Evolutionary conservation across 2,888 invertebrate genomes (phyloP).

Genomic region (Aphodius sticticus): DNA sequence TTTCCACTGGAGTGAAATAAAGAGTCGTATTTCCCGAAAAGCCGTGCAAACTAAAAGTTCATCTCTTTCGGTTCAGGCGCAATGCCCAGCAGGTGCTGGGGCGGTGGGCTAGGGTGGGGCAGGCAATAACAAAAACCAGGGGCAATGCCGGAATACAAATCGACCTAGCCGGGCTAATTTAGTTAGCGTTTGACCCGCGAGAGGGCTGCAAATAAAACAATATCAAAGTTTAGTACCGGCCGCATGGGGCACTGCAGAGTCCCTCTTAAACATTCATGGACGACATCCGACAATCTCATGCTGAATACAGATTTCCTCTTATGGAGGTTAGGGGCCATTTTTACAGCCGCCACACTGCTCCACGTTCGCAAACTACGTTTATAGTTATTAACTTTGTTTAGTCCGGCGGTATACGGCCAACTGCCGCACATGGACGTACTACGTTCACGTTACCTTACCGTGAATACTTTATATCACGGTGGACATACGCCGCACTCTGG

Average conservation of each 20-base stretch:
- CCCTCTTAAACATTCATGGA: constrained; percentile 53
- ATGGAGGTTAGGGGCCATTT: constrained; percentile 31
- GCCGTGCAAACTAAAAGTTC: constrained; percentile 19
- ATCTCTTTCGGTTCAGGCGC: not conserved
- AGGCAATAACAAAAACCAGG: constrained; percentile 55
- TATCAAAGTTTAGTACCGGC: constrained; percentile 61
- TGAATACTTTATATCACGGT: constrained; percentile 23
- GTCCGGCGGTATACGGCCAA: constrained; percentile 8
- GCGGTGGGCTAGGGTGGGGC: constrained; percentile 33
- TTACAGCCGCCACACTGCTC: constrained; percentile 28
- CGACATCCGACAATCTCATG: constrained; percentile 37
- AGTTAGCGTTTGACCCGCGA: constrained; percentile 60
- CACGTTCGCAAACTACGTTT: constrained; percentile 29
- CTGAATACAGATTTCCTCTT: constrained; percentile 38
- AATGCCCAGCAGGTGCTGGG: not conserved
- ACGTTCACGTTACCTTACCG: constrained; percentile 13
- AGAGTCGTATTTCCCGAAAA: not conserved
- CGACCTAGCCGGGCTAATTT: constrained; percentile 57
- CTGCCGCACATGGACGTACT: constrained; percentile 4
- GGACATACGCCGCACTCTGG: not conserved
- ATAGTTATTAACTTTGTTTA: constrained; percentile 34
- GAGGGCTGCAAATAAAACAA: constrained; percentile 60
- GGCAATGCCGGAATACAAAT: constrained; percentile 60
- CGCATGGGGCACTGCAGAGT: constrained; percentile 49
- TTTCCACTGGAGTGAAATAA: not conserved